Percentiles rank a stretch among this genome's conserved stretches.
phyloP scores from a whole-genome alignment of 2,888 invertebrate species.

The Drosophila fulvimacula region DNA sequence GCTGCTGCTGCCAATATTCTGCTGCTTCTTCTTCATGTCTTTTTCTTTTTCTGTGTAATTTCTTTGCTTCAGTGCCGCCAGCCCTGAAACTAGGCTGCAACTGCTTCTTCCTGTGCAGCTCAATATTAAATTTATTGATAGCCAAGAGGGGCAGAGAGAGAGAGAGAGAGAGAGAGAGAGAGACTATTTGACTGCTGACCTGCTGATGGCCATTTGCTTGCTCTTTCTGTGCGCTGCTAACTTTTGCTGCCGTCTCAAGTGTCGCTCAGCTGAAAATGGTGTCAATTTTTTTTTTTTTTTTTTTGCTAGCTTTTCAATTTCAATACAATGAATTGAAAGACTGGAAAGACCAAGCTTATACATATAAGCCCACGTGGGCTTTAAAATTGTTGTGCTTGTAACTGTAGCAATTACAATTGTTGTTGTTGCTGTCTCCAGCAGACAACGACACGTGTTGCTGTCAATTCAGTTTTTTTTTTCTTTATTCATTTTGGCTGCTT shows the following conservation, averaged over 20 bases:
- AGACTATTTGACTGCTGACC: constrained; percentile 37
- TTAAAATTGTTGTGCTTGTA: constrained; percentile 23
- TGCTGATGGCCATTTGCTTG: constrained; percentile 8
- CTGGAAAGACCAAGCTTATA: constrained; percentile 3
- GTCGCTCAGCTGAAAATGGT: constrained; percentile 38
- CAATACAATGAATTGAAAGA: constrained; percentile 43
- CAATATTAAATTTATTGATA: constrained; percentile 52
- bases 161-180: no score
- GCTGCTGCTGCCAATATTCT: constrained; percentile 4
- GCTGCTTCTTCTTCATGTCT: not conserved
- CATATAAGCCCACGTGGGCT: constrained; percentile 46
- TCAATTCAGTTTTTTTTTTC: constrained; percentile 44
- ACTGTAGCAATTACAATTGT: constrained; percentile 35
- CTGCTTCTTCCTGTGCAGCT: constrained; percentile 28
- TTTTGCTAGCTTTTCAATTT: constrained; percentile 43
- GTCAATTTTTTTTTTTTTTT: constrained; percentile 29
- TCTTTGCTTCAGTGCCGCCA: constrained; percentile 37
- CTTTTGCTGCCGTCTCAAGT: constrained; percentile 36
- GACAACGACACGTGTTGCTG: constrained; percentile 60
- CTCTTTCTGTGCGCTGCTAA: not conserved
- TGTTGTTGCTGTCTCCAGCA: constrained; percentile 37
- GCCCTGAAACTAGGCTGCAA: constrained; percentile 35
- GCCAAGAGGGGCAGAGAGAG: not conserved
- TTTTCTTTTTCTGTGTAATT: constrained; percentile 16
- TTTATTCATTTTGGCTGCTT: constrained; percentile 22